phyloP scores from a whole-genome alignment of 2,113 vertebrate genomes.

The Podarcis cretensis region DNA sequence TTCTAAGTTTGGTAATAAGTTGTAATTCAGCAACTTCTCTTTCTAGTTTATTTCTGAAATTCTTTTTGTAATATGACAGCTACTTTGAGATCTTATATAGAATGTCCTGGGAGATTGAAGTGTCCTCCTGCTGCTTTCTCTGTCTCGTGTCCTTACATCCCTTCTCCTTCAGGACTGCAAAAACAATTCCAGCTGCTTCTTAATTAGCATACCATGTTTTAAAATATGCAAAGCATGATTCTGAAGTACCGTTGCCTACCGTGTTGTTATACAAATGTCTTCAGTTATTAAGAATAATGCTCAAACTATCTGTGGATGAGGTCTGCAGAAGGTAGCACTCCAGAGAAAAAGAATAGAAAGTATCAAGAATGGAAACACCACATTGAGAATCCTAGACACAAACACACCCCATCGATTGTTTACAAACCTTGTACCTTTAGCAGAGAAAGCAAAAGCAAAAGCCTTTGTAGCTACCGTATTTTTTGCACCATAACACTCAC shows the following conservation, averaged over 20 bases:
- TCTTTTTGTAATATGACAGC: too few relatives aligned
- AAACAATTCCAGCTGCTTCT: background rate
- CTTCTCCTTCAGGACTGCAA: background rate
- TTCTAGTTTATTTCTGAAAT: too few relatives aligned
- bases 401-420: background rate
- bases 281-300: background rate
- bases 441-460: background rate
- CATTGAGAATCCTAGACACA: background rate
- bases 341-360: background rate
- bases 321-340: background rate
- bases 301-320: background rate
- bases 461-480: too few relatives aligned
- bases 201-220: background rate
- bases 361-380: background rate
- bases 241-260: background rate
- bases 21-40: too few relatives aligned
- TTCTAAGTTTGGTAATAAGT: too few relatives aligned
- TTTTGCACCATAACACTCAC: too few relatives aligned
- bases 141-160: background rate
- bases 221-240: background rate
- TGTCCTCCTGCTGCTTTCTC: too few relatives aligned
- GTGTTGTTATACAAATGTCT: background rate
- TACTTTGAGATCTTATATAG: too few relatives aligned
- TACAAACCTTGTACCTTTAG: background rate
- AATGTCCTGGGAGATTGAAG: too few relatives aligned